A percentile compares a stretch with the other conserved stretches of the same genome.
phyloP scores from a whole-genome alignment of 2,888 invertebrate genomes.

The Drosophila austrosaltans region DNA sequence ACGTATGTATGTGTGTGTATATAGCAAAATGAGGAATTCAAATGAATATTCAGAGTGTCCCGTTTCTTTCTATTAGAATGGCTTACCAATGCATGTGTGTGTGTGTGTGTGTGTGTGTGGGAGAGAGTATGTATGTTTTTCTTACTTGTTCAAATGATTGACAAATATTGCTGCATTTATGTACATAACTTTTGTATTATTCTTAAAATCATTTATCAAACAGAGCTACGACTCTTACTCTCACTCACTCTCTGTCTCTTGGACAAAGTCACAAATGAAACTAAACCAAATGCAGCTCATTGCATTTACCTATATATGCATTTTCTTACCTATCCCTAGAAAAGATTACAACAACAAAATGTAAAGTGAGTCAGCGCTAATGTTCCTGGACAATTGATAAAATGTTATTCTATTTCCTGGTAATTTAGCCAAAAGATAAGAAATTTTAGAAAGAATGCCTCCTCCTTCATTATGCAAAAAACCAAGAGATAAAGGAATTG shows the following conservation, averaged over 20 bases:
- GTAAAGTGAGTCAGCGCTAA: too few species aligned
- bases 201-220: not conserved
- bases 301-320: not conserved
- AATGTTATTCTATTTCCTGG: too few species aligned
- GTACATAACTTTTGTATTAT: not conserved
- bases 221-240: not conserved
- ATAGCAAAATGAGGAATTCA: slow-evolving; percentile 14
- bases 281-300: not conserved
- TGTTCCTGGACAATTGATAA: too few species aligned
- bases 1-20: not conserved
- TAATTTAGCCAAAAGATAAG: too few species aligned
- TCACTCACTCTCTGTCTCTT: not conserved
- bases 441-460: too few species aligned
- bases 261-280: not conserved
- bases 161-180: not conserved
- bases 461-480: too few species aligned
- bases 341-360: not conserved
- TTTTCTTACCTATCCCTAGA: not conserved
- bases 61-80: slow-evolving; percentile 12
- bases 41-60: slow-evolving; percentile 6
- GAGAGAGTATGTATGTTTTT: not conserved
- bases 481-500: too few species aligned
- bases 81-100: not conserved
- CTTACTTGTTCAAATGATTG: not conserved
- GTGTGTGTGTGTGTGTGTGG: not conserved